Base-by-base conservation (phyloP, 2,888 invertebrate genomes). In the Dione juno region DNA sequence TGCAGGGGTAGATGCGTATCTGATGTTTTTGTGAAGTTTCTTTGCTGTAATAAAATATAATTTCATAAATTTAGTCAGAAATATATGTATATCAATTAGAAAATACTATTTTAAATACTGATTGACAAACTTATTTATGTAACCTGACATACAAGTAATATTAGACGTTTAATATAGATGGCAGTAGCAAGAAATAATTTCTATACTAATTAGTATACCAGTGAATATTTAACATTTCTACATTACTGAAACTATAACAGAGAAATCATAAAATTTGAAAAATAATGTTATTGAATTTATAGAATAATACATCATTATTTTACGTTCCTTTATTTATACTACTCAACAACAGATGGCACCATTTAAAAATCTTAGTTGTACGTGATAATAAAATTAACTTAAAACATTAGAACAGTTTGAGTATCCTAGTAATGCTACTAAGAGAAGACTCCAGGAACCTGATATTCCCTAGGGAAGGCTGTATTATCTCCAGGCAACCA, bases 311-410 rank as follows among this genome's bases (percentile, higher is more conserved):
- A 3, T 28, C 5, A 28, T 41, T 63, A 11, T 13, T 3, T 45
- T 35, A n/a, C 0, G 7, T 13, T 10, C 9, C 16, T 11, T 6
- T 35, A n/a, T 50, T 80, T 75, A 0, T 5, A 68, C 83, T 81
- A 82, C 75, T 83, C 75, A 66, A 37, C 75, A 73, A 76, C 59
- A 84, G 83, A 81, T 83, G 81, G 75, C 79, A 72, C 59, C 70
- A n/a, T 13, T 50, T 5, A 10, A 19, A 0, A 19, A 50, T 11
- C 3, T 50, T 11, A 11, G 50, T 50, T 50, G 3, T 16, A 10
- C 10, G 10, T 48, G 11, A n/a, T 3, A 48, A 8, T 48, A 48
- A 50, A 50, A 16, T 19, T 19, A 48, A 5, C 11, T 19, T 3
- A 50, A 19, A 10, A 3, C n/a, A n/a, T 45, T 45, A 45, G n/a